Percentiles rank a stretch among this genome's conserved stretches.
Evolutionary conservation across 1,140 invertebrate genomes (phyloP).

Genomic region (Ectropis grisescens): DNA sequence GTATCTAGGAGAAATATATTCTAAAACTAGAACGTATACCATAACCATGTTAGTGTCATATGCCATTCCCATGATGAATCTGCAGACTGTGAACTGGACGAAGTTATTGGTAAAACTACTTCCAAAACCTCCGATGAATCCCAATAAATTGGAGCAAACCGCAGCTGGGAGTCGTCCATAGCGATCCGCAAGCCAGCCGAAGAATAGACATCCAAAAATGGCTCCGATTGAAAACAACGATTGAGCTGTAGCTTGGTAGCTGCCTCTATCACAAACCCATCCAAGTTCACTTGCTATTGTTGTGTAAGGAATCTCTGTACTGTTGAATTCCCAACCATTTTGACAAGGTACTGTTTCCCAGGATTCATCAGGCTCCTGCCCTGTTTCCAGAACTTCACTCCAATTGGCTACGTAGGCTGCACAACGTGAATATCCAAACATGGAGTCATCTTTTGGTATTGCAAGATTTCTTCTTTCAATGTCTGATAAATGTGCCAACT

Average conservation of each 20-base stretch:
- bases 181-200: constrained; percentile 77
- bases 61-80: too few relatives aligned
- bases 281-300: constrained; percentile 71
- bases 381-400: constrained; percentile 29
- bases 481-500: constrained; percentile 53
- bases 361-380: constrained; percentile 19
- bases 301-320: constrained; percentile 57
- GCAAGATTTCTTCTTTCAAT: constrained; percentile 42
- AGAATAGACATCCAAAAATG: constrained; percentile 76
- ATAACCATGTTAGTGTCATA: too few relatives aligned
- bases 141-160: too few relatives aligned
- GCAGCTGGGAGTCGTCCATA: constrained; percentile 75
- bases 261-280: constrained; percentile 71
- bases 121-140: too few relatives aligned
- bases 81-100: too few relatives aligned
- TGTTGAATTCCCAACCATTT: constrained; percentile 74
- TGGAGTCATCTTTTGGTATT: constrained; percentile 27
- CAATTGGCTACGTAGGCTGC: constrained; percentile 38
- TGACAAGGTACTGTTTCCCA: constrained; percentile 60
- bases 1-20: too few relatives aligned
- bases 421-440: constrained; percentile 50
- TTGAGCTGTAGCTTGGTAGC: constrained; percentile 75
- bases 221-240: constrained; percentile 78
- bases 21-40: too few relatives aligned
- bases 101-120: too few relatives aligned